phyloP scores from a whole-genome alignment of 2,888 invertebrate species.

The Drosophila differens region DNA sequence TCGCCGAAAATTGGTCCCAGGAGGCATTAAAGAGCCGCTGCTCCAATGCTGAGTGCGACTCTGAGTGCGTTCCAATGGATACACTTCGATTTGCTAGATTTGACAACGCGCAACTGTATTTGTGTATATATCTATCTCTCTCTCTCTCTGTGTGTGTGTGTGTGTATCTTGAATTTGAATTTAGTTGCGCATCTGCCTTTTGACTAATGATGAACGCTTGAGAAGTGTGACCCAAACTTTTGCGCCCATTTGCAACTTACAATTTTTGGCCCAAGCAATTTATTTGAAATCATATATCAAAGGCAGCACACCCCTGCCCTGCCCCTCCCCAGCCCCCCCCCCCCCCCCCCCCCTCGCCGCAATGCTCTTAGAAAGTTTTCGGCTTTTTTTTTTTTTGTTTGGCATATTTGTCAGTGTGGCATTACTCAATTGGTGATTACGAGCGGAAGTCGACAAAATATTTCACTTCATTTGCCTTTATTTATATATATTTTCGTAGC shows the following conservation, averaged over 20 bases:
- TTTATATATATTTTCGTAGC: constrained; percentile 71
- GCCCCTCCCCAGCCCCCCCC: background rate
- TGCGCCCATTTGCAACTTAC: constrained; percentile 65
- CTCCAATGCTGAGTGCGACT: constrained; percentile 7
- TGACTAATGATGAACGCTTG: constrained; percentile 68
- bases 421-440: constrained; percentile 84
- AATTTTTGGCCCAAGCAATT: constrained; percentile 63
- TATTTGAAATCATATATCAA: constrained; percentile 84
- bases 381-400: constrained; percentile 41
- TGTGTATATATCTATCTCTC: constrained; percentile 13
- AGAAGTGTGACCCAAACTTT: constrained; percentile 72
- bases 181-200: constrained; percentile 56
- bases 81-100: constrained; percentile 77
- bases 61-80: constrained; percentile 67
- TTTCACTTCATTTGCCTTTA: constrained; percentile 77
- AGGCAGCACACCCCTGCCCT: constrained; percentile 28
- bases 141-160: constrained; percentile 12
- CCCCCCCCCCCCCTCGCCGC: background rate
- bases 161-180: constrained; percentile 59
- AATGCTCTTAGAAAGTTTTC: constrained; percentile 37
- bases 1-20: constrained; percentile 71
- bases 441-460: constrained; percentile 81
- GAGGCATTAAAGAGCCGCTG: constrained; percentile 61
- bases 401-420: constrained; percentile 83
- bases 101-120: constrained; percentile 57